Conservation (phyloP, 1,140 invertebrate species). For the Metaphire vulgaris region DNA sequence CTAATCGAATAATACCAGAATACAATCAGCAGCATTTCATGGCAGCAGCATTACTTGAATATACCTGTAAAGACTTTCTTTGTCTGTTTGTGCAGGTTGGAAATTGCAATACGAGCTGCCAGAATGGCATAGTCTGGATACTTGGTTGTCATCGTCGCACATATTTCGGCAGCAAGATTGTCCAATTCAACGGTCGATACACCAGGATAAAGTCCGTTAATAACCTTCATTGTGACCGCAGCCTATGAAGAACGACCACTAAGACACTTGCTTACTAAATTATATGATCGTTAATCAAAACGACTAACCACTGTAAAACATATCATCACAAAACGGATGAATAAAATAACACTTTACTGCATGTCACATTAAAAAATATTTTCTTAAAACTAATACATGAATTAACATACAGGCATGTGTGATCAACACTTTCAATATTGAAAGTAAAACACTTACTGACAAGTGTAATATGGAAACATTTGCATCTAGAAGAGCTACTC, state of each 20-base stretch:
- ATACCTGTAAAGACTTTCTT: slow-evolving; percentile 52
- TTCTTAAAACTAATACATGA: neutral
- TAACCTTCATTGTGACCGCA: slow-evolving; percentile 60
- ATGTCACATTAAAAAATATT: neutral
- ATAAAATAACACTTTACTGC: neutral
- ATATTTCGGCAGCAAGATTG: slow-evolving; percentile 92
- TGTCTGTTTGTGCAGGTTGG: slow-evolving; percentile 91
- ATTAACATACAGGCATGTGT: neutral
- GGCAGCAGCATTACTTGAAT: too few relatives aligned
- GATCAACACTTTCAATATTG: too few relatives aligned
- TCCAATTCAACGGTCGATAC: slow-evolving; percentile 95
- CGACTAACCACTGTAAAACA: neutral
- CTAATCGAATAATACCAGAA: too few relatives aligned
- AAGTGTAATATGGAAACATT: too few relatives aligned
- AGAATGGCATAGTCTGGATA: slow-evolving; percentile 95
- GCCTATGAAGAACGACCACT: too few relatives aligned
- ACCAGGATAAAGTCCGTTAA: slow-evolving; percentile 86
- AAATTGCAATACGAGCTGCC: slow-evolving; percentile 89
- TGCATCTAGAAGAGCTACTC: too few relatives aligned
- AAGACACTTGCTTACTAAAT: too few relatives aligned
- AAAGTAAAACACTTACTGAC: too few relatives aligned
- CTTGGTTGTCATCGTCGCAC: slow-evolving; percentile 88
- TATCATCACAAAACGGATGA: neutral
- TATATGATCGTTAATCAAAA: neutral
- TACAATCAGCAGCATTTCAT: too few relatives aligned